Evolutionary conservation across 2,113 vertebrate species (phyloP).

Genomic region (Dipodomys stephensi): DNA sequence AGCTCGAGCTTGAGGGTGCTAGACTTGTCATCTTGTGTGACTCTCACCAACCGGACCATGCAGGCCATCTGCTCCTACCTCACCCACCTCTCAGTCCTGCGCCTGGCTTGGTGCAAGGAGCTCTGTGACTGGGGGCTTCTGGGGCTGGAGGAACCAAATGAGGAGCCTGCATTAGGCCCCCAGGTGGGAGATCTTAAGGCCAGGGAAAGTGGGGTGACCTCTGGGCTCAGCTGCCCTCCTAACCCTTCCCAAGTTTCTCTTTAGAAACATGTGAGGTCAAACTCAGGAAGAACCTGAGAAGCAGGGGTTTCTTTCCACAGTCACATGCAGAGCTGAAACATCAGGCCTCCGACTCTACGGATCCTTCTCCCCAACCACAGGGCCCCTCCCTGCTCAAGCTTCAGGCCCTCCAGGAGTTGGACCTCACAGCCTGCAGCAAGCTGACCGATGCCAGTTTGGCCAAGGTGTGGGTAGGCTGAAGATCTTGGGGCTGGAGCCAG

Average conservation of each 20-base stretch:
- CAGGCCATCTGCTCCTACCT: conserved; percentile 87
- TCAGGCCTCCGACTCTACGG: conserved; percentile 75
- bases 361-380: conserved; percentile 60
- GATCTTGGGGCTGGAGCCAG: not conserved
- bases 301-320: conserved; percentile 89
- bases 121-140: conserved; percentile 91
- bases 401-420: conserved; percentile 87
- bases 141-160: conserved; percentile 84
- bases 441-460: conserved; percentile 91
- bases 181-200: conserved; percentile 28
- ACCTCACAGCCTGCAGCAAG: conserved; percentile 90
- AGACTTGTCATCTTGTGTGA: conserved; percentile 90
- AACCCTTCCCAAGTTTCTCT: not conserved
- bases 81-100: conserved; percentile 86
- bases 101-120: conserved; percentile 90
- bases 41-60: conserved; percentile 88
- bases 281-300: conserved; percentile 89
- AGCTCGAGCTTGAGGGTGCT: conserved; percentile 84
- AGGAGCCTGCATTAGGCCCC: not conserved
- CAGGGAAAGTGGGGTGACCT: not conserved
- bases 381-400: conserved; percentile 86
- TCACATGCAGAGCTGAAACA: conserved; percentile 82
- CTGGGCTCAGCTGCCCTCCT: not conserved
- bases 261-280: conserved; percentile 85
- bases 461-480: conserved; percentile 78